phyloP scores from a whole-genome alignment of 2,888 invertebrate genomes.

The Parasteatoda lunata region DNA sequence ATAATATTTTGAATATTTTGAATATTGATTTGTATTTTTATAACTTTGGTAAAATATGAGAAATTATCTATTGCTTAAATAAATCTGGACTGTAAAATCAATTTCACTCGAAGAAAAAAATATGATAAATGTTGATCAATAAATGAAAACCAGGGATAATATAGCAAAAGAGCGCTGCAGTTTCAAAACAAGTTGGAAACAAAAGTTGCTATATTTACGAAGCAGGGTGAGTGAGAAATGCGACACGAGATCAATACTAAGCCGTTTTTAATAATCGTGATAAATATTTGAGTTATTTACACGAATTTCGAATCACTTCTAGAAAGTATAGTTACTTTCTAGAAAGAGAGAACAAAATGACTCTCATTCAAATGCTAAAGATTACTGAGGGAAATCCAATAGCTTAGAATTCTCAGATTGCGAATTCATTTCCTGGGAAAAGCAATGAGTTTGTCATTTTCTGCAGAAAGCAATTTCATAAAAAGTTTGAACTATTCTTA shows the following conservation, averaged over 20 bases:
- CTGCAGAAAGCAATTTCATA: constrained; percentile 36
- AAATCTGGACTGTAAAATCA: no score
- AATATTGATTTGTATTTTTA: no score
- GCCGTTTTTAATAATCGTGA: constrained; percentile 49
- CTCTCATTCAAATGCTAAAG: constrained; percentile 1
- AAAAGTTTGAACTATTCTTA: constrained; percentile 10
- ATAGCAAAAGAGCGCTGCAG: no score
- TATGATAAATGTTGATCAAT: no score
- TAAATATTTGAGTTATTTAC: constrained; percentile 50
- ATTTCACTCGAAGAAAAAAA: no score
- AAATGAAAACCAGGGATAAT: no score
- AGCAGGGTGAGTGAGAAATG: not conserved
- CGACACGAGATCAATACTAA: constrained; percentile 41
- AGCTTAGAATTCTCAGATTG: constrained; percentile 38
- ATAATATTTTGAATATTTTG: no score
- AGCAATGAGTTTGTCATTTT: constrained; percentile 23
- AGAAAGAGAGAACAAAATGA: constrained; percentile 23
- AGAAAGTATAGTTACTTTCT: not conserved
- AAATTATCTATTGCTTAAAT: no score
- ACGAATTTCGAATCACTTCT: constrained; percentile 1
- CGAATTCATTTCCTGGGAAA: constrained; percentile 14
- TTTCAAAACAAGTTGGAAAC: not conserved
- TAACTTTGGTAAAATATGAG: no score
- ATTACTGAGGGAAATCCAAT: constrained; percentile 37
- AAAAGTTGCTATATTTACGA: not conserved